A percentile compares a stretch with the other conserved stretches of the same genome.
phyloP scores from a whole-genome alignment of 2,888 invertebrate species.

The Thysanoteuthis rhombus region DNA sequence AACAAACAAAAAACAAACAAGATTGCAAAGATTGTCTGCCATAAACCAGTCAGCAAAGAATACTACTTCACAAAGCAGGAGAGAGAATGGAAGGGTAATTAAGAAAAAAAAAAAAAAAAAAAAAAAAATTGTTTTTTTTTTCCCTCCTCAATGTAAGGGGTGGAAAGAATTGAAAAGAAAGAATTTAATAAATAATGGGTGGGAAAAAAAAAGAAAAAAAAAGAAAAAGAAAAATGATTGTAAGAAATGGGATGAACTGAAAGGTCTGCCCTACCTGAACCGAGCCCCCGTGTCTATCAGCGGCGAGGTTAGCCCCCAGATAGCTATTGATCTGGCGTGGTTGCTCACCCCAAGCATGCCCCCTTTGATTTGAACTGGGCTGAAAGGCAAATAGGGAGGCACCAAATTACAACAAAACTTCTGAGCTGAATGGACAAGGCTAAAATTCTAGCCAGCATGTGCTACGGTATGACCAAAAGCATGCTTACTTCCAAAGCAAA shows the following conservation, averaged over 20 bases:
- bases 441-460: constrained; percentile 16
- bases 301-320: constrained; percentile 73
- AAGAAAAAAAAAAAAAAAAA: not conserved
- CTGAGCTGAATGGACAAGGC: not conserved
- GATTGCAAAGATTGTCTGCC: not conserved
- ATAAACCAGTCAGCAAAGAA: not conserved
- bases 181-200: not conserved
- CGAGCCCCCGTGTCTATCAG: constrained; percentile 91
- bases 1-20: no score
- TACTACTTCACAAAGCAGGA: not conserved
- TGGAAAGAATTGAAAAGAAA: not conserved
- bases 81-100: not conserved
- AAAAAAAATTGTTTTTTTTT: not conserved
- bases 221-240: constrained; percentile 22
- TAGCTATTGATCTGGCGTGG: constrained; percentile 58
- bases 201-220: constrained; percentile 26
- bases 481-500: constrained; percentile 20
- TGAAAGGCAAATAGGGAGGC: constrained; percentile 54
- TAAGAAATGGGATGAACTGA: constrained; percentile 32
- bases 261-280: constrained; percentile 79
- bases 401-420: constrained; percentile 24
- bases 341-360: constrained; percentile 63
- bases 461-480: not conserved
- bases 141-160: not conserved
- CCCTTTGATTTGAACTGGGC: constrained; percentile 61